phyloP scores from a whole-genome alignment of 2,113 vertebrate species.

The Ophiodon elongatus region DNA sequence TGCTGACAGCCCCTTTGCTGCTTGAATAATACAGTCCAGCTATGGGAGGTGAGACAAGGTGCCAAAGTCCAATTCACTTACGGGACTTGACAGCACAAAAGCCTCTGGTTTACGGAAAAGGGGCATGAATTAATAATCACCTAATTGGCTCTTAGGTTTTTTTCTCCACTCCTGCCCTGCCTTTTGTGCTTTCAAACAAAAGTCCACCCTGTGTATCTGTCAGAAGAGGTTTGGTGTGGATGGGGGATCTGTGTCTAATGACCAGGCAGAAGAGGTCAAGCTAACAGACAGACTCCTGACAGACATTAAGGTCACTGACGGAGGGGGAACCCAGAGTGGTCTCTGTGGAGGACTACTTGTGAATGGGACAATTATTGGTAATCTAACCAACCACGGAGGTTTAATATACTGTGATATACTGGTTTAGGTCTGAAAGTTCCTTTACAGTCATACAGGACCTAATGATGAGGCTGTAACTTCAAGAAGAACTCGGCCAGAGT shows the following conservation, averaged over 20 bases:
- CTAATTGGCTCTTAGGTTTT: slow-evolving; percentile 93
- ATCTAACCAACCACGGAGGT: slow-evolving; percentile 11
- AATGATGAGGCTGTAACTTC: not conserved
- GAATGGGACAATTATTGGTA: not conserved
- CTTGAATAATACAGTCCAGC: slow-evolving; percentile 79
- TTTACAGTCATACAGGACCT: not conserved
- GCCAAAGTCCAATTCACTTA: slow-evolving; percentile 94
- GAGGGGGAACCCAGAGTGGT: not conserved
- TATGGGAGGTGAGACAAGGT: slow-evolving; percentile 83
- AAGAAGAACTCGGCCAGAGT: not conserved
- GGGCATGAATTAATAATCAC: slow-evolving; percentile 99
- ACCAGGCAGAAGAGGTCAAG: slow-evolving; percentile 61
- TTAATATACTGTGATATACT: not conserved
- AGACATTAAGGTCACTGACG: slow-evolving; percentile 56
- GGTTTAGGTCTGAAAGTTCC: not conserved
- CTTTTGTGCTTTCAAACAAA: slow-evolving; percentile 88
- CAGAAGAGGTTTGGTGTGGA: slow-evolving; percentile 75
- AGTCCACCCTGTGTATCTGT: slow-evolving; percentile 87
- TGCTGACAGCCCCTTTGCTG: slow-evolving; percentile 71
- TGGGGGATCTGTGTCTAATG: slow-evolving; percentile 80
- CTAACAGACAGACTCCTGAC: slow-evolving; percentile 33
- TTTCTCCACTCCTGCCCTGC: slow-evolving; percentile 80
- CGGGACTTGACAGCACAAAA: slow-evolving; percentile 92
- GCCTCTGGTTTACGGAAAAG: slow-evolving; percentile 96
- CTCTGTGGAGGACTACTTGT: not conserved